phyloP scores from a whole-genome alignment of 2,113 vertebrate species.

The Terrapene triunguis region DNA sequence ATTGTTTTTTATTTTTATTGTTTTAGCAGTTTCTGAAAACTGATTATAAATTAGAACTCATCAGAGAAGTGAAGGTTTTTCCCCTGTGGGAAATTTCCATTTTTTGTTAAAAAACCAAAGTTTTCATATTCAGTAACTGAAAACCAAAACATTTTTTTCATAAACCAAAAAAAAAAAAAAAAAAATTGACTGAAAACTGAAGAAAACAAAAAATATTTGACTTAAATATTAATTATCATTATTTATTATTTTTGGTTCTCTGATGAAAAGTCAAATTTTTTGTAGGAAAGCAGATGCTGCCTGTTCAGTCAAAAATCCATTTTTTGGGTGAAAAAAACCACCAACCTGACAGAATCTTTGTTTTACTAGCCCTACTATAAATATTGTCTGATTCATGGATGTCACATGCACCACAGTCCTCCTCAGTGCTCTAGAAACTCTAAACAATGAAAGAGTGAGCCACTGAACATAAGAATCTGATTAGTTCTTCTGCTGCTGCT shows the following conservation, averaged over 20 bases:
- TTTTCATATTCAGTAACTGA: not conserved
- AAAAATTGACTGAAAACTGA: not conserved
- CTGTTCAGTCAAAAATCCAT: not conserved
- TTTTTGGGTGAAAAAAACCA: not conserved
- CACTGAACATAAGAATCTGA: not conserved
- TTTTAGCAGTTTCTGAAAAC: conserved; percentile 53
- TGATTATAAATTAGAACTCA: conserved; percentile 45
- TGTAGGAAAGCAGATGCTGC: not conserved
- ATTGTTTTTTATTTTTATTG: not conserved
- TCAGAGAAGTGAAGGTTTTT: conserved; percentile 4
- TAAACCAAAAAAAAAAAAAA: not conserved
- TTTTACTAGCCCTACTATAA: not conserved
- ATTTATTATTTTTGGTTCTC: not conserved
- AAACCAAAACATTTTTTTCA: not conserved
- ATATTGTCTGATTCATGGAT: not conserved
- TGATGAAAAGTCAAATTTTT: not conserved
- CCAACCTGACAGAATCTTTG: fast-evolving
- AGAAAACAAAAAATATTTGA: not conserved
- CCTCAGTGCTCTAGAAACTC: not conserved
- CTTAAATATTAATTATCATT: not conserved
- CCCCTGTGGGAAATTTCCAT: conserved; percentile 61
- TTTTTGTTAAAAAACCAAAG: not conserved
- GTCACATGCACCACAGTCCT: not conserved
- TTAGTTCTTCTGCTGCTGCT: not conserved
- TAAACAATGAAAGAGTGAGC: not conserved